These are phyloP conservation scores for Maconellicoccus hirsutus DNA, from an alignment of 1,140 invertebrate genomes.

Conservation along the genomic window DNA sequence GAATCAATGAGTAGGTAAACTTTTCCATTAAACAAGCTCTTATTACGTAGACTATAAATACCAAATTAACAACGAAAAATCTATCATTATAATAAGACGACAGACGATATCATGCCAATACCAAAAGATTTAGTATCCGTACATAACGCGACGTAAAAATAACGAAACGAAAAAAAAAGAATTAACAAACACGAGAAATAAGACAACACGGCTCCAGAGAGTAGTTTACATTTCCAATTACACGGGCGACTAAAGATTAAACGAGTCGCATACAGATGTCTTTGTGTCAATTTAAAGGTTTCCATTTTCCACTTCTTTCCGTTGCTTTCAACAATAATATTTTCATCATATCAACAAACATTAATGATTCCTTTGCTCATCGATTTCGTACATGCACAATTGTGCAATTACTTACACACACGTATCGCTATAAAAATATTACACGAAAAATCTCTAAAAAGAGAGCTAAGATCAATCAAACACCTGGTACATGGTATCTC, in stretches of 20 bases:
- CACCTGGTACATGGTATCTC: too few relatives aligned
- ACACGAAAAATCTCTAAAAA: too few relatives aligned
- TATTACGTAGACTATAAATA: too few relatives aligned
- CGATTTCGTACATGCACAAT: too few relatives aligned
- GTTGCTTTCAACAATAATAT: neutral
- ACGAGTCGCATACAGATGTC: neutral
- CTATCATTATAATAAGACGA: neutral
- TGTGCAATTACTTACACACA: too few relatives aligned
- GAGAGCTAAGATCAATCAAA: too few relatives aligned
- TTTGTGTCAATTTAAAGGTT: constrained; percentile 4
- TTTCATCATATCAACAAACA: neutral
- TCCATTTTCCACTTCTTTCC: neutral
- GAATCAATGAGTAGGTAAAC: too few relatives aligned
- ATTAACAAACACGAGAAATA: constrained; percentile 1
- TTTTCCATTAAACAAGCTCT: too few relatives aligned
- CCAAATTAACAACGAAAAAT: too few relatives aligned
- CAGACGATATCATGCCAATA: neutral
- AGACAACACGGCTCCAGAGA: neutral
- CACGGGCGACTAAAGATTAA: neutral
- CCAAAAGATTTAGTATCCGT: neutral
- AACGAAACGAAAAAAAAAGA: neutral
- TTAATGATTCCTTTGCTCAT: neutral
- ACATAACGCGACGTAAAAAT: neutral
- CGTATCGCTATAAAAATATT: too few relatives aligned
- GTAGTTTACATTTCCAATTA: constrained; percentile 3